A percentile compares a stretch with the other conserved stretches of the same genome.
phyloP scores from a whole-genome alignment of 2,113 vertebrate species.

The Lagenorhynchus albirostris region DNA sequence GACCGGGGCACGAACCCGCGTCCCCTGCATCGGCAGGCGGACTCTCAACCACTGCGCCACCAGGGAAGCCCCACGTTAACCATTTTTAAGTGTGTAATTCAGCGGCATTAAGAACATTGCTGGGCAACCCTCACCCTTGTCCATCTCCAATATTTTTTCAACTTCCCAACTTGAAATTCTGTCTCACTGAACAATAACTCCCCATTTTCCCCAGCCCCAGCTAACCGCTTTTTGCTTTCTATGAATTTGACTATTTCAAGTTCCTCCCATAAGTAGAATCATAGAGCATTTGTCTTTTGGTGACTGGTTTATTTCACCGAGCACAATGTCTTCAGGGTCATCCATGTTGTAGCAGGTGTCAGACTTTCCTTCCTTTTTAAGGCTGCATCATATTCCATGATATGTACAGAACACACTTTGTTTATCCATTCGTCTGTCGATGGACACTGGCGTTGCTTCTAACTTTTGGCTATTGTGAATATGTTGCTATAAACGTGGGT shows the following conservation, averaged over 20 bases:
- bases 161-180: neutral
- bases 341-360: neutral
- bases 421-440: no score
- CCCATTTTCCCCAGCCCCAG: neutral
- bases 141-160: neutral
- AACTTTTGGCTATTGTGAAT: neutral
- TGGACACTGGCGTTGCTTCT: neutral
- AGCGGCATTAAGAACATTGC: neutral
- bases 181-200: neutral
- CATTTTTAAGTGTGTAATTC: neutral
- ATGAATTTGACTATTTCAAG: neutral
- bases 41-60: no score
- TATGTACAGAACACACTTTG: neutral
- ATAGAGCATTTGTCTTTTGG: neutral
- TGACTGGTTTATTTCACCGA: neutral
- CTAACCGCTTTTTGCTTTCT: neutral
- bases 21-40: no score
- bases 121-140: accelerated
- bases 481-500: neutral
- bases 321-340: neutral
- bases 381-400: neutral
- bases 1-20: no score
- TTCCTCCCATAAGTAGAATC: neutral
- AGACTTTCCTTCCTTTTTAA: neutral
- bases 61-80: neutral